phyloP scores from a whole-genome alignment of 2,797 vertebrate species.

The Rousettus madagascariensis region DNA sequence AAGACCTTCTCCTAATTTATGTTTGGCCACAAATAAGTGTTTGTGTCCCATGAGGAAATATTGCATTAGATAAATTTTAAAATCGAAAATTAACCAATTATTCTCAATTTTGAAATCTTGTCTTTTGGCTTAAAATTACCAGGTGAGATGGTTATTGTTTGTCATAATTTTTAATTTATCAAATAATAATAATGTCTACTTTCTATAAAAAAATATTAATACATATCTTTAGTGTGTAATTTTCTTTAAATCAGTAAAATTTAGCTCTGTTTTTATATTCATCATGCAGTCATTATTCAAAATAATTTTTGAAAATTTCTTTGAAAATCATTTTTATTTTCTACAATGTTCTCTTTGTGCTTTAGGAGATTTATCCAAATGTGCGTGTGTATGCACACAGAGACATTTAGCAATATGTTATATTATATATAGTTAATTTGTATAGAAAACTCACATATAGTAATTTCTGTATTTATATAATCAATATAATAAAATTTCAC shows the following conservation, averaged over 20 bases:
- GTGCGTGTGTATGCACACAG: too few relatives aligned
- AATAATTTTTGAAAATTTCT: neutral
- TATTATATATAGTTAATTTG: neutral
- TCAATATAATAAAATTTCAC: neutral
- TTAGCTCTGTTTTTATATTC: neutral
- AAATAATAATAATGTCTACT: neutral
- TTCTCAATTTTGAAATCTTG: neutral
- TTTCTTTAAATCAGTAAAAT: neutral
- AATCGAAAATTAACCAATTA: neutral
- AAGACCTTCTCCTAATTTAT: neutral
- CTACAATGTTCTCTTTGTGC: neutral
- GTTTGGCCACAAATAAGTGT: neutral
- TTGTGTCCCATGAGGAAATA: neutral
- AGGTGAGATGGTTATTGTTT: neutral
- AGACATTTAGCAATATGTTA: neutral
- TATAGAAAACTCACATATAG: neutral
- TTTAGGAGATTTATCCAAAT: neutral
- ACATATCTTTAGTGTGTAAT: neutral
- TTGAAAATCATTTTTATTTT: neutral
- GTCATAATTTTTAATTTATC: neutral
- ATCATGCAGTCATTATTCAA: neutral
- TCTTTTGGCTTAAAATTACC: neutral
- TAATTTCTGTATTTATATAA: neutral
- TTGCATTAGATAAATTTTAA: neutral
- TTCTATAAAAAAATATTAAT: neutral